These are phyloP conservation scores for Alloscopus bannaensis DNA, from an alignment of 2,888 invertebrate genomes.

Conservation along the genomic window DNA sequence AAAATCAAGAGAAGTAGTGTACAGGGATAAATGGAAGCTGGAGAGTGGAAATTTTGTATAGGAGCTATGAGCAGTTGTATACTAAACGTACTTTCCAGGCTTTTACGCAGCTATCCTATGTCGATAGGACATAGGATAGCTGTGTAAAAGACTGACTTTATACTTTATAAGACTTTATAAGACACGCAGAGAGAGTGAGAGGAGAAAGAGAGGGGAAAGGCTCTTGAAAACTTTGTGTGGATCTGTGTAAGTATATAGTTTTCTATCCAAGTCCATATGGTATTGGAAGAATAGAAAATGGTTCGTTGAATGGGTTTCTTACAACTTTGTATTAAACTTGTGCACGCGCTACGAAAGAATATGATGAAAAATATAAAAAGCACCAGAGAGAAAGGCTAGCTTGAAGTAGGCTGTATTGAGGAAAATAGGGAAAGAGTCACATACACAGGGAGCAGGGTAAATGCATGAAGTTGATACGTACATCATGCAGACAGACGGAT, in stretches of 20 bases:
- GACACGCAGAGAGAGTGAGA: no score
- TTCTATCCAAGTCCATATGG: no score
- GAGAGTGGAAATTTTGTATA: background rate
- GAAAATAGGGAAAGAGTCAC: constrained; percentile 15
- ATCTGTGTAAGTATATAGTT: no score
- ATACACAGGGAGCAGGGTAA: background rate
- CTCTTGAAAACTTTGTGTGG: background rate
- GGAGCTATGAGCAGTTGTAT: no score
- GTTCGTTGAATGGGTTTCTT: constrained; percentile 41
- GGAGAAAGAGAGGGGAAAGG: background rate
- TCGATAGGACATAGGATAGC: no score
- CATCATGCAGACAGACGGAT: constrained; percentile 45
- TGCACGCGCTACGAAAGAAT: constrained; percentile 35
- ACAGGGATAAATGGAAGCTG: constrained; percentile 11
- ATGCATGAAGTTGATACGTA: constrained; percentile 24
- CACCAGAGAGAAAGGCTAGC: constrained; percentile 6
- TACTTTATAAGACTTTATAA: no score
- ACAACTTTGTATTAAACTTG: constrained; percentile 34
- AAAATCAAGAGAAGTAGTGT: constrained; percentile 30
- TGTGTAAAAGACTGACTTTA: no score
- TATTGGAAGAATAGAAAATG: constrained; percentile 39
- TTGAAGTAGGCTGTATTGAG: background rate
- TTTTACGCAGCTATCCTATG: no score
- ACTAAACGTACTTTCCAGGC: no score
- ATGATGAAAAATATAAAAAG: constrained; percentile 47